These are phyloP conservation scores for Eueides isabella DNA, from an alignment of 1,140 invertebrate genomes.

Conservation along the genomic window DNA sequence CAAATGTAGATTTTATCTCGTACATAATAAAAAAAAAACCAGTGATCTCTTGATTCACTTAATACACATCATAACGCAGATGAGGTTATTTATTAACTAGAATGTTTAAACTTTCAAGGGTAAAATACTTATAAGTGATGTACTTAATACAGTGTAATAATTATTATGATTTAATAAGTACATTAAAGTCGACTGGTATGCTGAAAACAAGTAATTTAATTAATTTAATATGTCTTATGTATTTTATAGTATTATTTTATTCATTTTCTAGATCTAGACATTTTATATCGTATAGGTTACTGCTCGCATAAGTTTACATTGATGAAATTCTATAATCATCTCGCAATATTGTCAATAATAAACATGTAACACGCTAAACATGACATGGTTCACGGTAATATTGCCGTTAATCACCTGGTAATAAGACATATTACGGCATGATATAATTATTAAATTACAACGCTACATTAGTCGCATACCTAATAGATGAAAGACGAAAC, in stretches of 20 bases:
- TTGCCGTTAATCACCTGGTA: constrained; percentile 12
- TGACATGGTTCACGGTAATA: constrained; percentile 8
- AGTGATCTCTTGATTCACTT: too few relatives aligned
- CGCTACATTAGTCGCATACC: constrained; percentile 22
- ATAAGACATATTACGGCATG: constrained; percentile 18
- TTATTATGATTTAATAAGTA: neutral
- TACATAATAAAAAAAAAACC: too few relatives aligned
- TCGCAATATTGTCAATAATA: constrained; percentile 19
- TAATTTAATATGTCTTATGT: neutral
- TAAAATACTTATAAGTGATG: neutral
- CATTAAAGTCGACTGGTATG: neutral
- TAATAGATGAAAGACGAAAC: constrained; percentile 29
- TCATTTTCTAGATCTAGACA: neutral
- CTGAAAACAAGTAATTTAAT: neutral
- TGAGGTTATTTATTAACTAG: too few relatives aligned
- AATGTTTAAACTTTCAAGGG: neutral
- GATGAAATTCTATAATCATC: constrained; percentile 30
- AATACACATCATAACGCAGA: too few relatives aligned
- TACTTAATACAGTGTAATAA: neutral
- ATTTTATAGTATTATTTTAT: neutral
- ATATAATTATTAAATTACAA: constrained; percentile 3
- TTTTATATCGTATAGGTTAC: neutral
- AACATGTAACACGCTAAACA: constrained; percentile 11
- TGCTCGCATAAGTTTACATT: neutral
- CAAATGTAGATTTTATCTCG: too few relatives aligned